Conservation (phyloP, 2,888 invertebrate genomes). For the Eristalis pertinax region DNA sequence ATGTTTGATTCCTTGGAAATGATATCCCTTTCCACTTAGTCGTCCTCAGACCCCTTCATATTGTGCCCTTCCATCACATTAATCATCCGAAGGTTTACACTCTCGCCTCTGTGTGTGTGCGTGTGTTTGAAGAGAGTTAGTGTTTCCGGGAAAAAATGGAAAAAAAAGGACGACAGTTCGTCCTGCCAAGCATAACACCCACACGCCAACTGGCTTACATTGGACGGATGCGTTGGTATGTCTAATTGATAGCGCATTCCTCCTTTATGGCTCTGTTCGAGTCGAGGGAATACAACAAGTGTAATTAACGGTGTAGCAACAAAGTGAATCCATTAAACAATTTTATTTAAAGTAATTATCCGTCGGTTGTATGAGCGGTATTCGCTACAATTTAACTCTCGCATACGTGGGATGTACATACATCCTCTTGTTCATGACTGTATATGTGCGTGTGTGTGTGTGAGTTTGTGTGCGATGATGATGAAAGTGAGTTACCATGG, state of each 20-base stretch:
- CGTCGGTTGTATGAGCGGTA: neutral
- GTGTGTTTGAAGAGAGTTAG: neutral
- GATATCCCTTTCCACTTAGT: neutral
- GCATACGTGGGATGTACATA: neutral
- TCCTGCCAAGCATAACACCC: neutral
- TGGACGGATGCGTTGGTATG: neutral
- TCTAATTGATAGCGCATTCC: conserved; percentile 7
- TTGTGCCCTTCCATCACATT: neutral
- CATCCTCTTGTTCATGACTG: too few relatives aligned
- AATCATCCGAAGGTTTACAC: neutral
- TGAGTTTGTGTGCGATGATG: neutral
- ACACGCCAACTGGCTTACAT: neutral
- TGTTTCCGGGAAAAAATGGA: neutral
- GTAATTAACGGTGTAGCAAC: conserved; percentile 15
- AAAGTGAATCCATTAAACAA: conserved; percentile 32
- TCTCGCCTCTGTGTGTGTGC: neutral
- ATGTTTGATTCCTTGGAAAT: neutral
- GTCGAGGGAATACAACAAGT: neutral
- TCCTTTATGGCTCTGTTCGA: neutral
- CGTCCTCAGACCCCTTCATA: neutral
- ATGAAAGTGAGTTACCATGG: neutral
- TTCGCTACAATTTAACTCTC: neutral
- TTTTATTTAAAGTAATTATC: conserved; percentile 33
- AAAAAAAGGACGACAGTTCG: neutral
- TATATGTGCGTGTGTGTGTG: too few relatives aligned